A percentile compares a stretch with the other conserved stretches of the same genome.
phyloP scores from a whole-genome alignment of 2,888 invertebrate species.

The Danaus chrysippus region DNA sequence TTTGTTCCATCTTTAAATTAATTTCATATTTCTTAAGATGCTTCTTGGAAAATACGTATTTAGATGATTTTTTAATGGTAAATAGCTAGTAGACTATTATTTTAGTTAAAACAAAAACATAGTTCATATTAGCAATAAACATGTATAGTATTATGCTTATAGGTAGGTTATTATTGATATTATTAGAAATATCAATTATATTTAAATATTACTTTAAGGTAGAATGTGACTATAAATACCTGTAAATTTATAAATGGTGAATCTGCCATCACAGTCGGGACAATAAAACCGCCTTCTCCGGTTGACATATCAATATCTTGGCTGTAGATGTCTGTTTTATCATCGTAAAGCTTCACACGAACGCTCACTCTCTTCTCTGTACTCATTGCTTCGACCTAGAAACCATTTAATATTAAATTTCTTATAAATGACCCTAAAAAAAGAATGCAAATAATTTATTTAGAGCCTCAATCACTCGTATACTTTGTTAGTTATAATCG shows the following conservation, averaged over 20 bases:
- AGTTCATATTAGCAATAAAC: too few relatives aligned
- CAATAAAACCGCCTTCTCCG: constrained; percentile 83
- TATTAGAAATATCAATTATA: constrained; percentile 2
- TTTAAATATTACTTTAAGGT: too few relatives aligned
- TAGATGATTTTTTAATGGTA: too few relatives aligned
- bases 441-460: too few relatives aligned
- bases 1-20: constrained; percentile 10
- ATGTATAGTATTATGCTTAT: too few relatives aligned
- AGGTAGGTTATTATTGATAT: constrained; percentile 2
- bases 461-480: too few relatives aligned
- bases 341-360: constrained; percentile 83
- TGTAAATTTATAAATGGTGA: constrained; percentile 82
- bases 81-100: too few relatives aligned
- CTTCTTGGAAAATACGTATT: neutral
- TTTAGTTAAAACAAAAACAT: too few relatives aligned
- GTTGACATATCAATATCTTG: constrained; percentile 84
- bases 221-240: constrained; percentile 55
- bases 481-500: too few relatives aligned
- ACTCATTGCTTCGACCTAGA: constrained; percentile 83
- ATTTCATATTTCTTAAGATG: constrained; percentile 14
- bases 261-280: constrained; percentile 83
- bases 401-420: neutral
- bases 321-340: constrained; percentile 83
- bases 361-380: constrained; percentile 83
- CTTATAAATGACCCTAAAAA: too few relatives aligned